Evolutionary conservation across 2,888 invertebrate species (phyloP), one percentile per base, ranked within the genome.

Genomic region (Podotricha telesiphe): DNA sequence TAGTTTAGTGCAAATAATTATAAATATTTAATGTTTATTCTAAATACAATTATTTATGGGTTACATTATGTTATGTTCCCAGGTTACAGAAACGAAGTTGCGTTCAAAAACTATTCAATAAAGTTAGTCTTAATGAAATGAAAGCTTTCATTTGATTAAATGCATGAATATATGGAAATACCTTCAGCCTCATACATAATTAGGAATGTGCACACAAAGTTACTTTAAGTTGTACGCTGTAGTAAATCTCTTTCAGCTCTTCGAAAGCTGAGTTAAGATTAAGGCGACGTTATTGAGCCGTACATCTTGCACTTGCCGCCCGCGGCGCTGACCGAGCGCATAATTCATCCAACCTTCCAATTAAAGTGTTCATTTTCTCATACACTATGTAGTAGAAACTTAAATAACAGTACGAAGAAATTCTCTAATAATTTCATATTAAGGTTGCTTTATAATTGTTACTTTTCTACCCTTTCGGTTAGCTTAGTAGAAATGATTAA

Each of bases 221-320:
- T 73, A 73, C 53, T 76, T 80, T 81, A 84, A 81, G 78, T 82
- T 82, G 75, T 75, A 78, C 72, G 55, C 66, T 34, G 79, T 79
- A 79, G 80, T 89, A 89, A 87, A 88, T 88, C 88, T 87, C 75
- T 67, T 71, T 77, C 72, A 82, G 78, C 79, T 65, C 78, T 77
- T 68, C 76, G 79, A 81, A 79, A 85, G 84, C 82, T 82, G 73
- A 80, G 82, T 81, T 84, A 78, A 84, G 87, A 85, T 86, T 85
- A 88, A 79, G 82, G 82, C 76, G 76, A 74, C 84, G 82, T 85
- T 89, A 89, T 88, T 87, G 87, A 84, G 82, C 78, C 84, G 83
- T 89, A 82, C 81, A 82, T 90, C 88, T 89, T 88, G 79, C 65
- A 68, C 58, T 68, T 61, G 58, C 55, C 67, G 71, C 68, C 73